Evolutionary conservation across 2,888 invertebrate species (phyloP).

Genomic region (Metacarcinus magister): DNA sequence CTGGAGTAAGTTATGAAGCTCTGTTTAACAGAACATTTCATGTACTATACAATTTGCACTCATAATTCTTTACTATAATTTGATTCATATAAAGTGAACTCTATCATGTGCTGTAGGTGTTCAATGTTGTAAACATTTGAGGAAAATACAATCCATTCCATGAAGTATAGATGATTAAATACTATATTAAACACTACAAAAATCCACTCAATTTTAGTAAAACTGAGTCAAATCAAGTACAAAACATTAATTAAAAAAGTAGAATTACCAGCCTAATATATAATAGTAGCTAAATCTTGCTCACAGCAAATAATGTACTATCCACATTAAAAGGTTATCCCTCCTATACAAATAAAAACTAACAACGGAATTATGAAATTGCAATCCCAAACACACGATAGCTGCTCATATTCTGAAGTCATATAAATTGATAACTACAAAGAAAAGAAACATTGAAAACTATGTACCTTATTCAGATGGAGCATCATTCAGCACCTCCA

Average conservation of each 20-base stretch:
- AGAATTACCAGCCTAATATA: background rate
- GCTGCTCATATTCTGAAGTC: background rate
- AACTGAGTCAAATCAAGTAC: background rate
- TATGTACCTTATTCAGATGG: slow-evolving; percentile 26
- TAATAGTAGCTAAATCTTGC: background rate
- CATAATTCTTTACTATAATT: background rate
- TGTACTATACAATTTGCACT: slow-evolving; percentile 15
- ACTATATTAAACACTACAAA: background rate
- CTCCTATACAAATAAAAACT: background rate
- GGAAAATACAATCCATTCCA: background rate
- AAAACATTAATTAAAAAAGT: background rate
- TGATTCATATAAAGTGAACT: slow-evolving; percentile 1
- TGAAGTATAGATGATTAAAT: background rate
- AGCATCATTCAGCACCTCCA: slow-evolving; percentile 23
- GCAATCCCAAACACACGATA: background rate
- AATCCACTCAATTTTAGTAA: background rate
- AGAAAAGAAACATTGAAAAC: background rate
- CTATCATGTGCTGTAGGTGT: background rate
- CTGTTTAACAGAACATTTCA: background rate
- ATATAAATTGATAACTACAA: background rate
- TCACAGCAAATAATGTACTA: background rate
- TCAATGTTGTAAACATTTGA: background rate
- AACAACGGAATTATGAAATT: background rate
- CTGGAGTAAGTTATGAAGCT: background rate
- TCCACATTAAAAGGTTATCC: background rate